Conservation (phyloP, 2,888 invertebrate species). For the Ceramica pisi region DNA sequence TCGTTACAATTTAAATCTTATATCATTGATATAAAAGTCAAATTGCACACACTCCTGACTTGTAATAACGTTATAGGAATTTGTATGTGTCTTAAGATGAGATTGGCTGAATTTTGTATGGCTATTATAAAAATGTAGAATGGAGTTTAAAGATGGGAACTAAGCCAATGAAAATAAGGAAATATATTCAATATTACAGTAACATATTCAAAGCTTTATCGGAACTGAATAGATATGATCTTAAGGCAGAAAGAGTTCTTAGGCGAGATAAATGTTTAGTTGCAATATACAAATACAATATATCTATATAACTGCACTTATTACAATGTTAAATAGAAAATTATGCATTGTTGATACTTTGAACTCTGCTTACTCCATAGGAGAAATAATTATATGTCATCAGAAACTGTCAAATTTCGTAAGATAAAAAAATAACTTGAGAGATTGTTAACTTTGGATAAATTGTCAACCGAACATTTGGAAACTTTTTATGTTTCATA, state of each 20-base stretch:
- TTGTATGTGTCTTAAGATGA: conserved; percentile 44
- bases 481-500: too few relatives aligned
- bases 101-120: conserved; percentile 45
- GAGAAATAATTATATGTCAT: neutral
- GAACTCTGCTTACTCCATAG: conserved; percentile 27
- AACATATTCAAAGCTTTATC: conserved; percentile 45
- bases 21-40: neutral
- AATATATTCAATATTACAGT: conserved; percentile 43
- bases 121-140: conserved; percentile 5
- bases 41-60: neutral
- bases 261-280: conserved; percentile 39
- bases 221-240: conserved; percentile 46
- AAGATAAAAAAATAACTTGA: too few relatives aligned
- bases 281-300: conserved; percentile 47
- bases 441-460: too few relatives aligned
- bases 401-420: too few relatives aligned
- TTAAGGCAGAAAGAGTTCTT: conserved; percentile 20
- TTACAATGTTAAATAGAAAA: conserved; percentile 16
- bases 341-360: conserved; percentile 32
- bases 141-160: neutral
- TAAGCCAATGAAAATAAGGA: neutral
- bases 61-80: neutral
- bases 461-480: too few relatives aligned
- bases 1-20: neutral
- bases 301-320: conserved; percentile 31